A percentile compares a stretch with the other conserved stretches of the same genome.
Evolutionary conservation across 2,797 vertebrate genomes (phyloP).

Genomic region (Benthosema pterotum): DNA sequence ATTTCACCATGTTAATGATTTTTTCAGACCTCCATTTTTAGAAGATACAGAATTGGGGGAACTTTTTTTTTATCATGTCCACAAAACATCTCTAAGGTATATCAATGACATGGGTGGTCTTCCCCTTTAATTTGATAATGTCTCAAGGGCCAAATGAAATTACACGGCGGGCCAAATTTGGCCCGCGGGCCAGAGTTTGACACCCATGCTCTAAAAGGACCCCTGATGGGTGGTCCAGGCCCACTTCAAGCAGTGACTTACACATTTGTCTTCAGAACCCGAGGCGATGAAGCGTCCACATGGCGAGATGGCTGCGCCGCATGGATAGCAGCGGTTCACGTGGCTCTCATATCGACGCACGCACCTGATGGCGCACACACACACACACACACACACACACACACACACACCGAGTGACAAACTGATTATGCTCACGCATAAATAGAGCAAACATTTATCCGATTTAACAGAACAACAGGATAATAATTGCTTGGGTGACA

Average conservation of each 20-base stretch:
- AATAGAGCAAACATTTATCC: not conserved
- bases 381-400: slow-evolving; percentile 23
- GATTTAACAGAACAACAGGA: slow-evolving; percentile 7
- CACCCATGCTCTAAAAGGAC: too few species aligned
- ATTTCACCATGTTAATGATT: too few species aligned
- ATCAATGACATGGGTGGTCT: too few species aligned
- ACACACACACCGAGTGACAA: slow-evolving; percentile 18
- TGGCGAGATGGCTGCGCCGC: slow-evolving; percentile 84
- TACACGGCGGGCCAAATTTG: too few species aligned
- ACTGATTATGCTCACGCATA: not conserved
- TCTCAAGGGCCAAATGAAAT: too few species aligned
- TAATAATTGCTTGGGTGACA: slow-evolving; percentile 10
- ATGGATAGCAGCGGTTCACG: slow-evolving; percentile 78
- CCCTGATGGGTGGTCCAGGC: too few species aligned
- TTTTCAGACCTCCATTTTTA: too few species aligned
- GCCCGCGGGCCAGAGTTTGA: too few species aligned
- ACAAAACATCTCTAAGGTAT: too few species aligned
- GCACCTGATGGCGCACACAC: slow-evolving; percentile 80
- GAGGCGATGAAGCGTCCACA: slow-evolving; percentile 87
- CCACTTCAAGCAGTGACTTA: slow-evolving; percentile 63
- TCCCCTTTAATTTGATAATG: too few species aligned
- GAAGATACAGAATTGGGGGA: too few species aligned
- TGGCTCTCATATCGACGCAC: slow-evolving; percentile 89
- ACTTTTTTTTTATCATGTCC: too few species aligned
- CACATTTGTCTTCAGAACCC: slow-evolving; percentile 90